Percentiles rank a stretch among this genome's conserved stretches.
phyloP scores from a whole-genome alignment of 37 sponge, comb jelly and placozoan species.

The Halisarca cf. caerulea region DNA sequence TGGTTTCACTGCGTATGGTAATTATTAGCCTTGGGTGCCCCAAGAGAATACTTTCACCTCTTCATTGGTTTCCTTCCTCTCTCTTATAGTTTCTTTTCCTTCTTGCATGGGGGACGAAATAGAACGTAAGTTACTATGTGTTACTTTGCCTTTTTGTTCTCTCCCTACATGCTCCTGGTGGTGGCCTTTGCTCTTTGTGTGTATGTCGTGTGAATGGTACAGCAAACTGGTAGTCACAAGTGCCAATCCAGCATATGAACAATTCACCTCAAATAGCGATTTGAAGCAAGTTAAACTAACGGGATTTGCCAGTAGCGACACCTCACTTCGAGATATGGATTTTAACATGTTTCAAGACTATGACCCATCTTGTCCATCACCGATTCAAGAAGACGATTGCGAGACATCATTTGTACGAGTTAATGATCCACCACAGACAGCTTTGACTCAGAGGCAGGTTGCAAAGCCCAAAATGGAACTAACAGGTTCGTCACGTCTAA shows the following conservation, averaged over 20 bases:
- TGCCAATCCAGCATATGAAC: slow-evolving; percentile 6
- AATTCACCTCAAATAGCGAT: not conserved
- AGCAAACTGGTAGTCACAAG: not conserved
- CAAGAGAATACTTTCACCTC: not conserved
- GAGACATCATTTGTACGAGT: no score
- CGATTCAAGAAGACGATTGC: no score
- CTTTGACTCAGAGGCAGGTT: no score
- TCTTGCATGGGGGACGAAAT: not conserved
- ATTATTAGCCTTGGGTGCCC: not conserved
- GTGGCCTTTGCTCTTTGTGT: not conserved
- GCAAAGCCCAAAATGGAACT: no score
- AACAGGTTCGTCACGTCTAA: no score
- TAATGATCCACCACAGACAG: no score
- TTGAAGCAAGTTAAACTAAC: not conserved
- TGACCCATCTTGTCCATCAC: no score
- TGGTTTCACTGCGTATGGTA: no score
- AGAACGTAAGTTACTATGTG: not conserved
- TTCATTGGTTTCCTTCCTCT: not conserved
- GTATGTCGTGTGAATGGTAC: not conserved
- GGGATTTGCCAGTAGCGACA: not conserved
- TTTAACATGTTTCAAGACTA: not conserved
- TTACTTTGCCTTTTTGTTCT: not conserved
- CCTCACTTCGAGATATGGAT: not conserved
- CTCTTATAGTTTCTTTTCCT: not conserved
- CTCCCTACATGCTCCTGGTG: not conserved